Base-by-base conservation (phyloP, 2,113 vertebrate genomes). In the Verasper variegatus region DNA sequence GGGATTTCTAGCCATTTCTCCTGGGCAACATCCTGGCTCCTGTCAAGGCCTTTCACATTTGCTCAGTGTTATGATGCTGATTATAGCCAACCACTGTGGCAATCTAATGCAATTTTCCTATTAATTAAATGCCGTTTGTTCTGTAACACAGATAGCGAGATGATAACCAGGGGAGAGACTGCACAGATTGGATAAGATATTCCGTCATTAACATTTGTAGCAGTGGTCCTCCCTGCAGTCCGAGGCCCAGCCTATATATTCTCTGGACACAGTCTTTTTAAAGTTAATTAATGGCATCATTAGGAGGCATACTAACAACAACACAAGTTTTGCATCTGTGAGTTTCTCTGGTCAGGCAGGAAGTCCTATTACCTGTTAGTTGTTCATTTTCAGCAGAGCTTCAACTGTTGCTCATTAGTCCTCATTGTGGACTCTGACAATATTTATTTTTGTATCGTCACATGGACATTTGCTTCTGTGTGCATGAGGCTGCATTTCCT, bases 241-340 rank as follows among this genome's bases (percentile, higher is more conserved):
- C 37, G 42, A 63, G 35, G 20, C 69, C 14, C 24, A 71, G 71
- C 56, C 60, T 80, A 56, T 84, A 72, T 79, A 69, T 78, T 86
- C 68, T 79, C 13, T 71, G 52, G 83, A 79, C 78, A 78, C 69
- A 61, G 71, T 76, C 70, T 84, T 85, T 84, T 86, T 85, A 83
- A 77, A 81, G 70, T 73, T 84, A 90, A 89, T 89, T 86, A 89
- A 90, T 85, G 55, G 52, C 56, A 73, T 76, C n/a, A 80, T 88
- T 87, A 86, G 57, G 56, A 81, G 55, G 42, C 60, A 76, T 65
- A 63, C 69, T 86, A 73, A 9, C 59, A 37, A 78, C 76, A 68
- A 77, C 79, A 86, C 64, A 77, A 20, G 45, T 74, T 80, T 80
- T 68, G 68, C 64, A 73, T 89, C 23, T 69, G 3, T 66, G 81